Evolutionary conservation across 2,113 vertebrate genomes (phyloP).

Genomic region (Dolichallabes microphthalmus): DNA sequence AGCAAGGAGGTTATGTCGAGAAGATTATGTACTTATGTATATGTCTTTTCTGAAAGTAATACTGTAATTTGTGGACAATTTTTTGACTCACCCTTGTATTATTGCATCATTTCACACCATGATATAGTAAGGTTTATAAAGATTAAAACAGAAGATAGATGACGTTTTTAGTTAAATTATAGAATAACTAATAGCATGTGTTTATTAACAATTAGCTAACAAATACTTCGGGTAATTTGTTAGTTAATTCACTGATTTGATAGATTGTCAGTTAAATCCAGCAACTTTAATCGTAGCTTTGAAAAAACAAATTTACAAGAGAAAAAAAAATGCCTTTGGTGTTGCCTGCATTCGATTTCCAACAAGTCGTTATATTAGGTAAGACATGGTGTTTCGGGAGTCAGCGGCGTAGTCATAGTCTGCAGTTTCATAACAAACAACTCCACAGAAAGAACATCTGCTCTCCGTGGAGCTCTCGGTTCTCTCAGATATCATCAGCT

Average conservation of each 20-base stretch:
- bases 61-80: too few species aligned
- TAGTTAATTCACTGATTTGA: neutral
- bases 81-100: neutral
- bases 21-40: too few species aligned
- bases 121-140: neutral
- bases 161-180: neutral
- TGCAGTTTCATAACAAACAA: neutral
- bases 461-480: neutral
- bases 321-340: neutral
- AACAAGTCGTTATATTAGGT: neutral
- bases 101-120: neutral
- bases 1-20: too few species aligned
- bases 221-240: neutral
- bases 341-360: neutral
- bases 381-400: neutral
- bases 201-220: neutral
- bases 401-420: neutral
- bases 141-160: neutral
- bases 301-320: neutral
- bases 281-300: neutral
- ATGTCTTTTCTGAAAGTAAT: too few species aligned
- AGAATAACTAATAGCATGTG: neutral
- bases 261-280: neutral
- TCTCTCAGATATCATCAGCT: neutral
- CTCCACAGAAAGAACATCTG: neutral